These are phyloP conservation scores for Liasis olivaceus DNA, from an alignment of 2,797 vertebrate species.

Conservation along the genomic window DNA sequence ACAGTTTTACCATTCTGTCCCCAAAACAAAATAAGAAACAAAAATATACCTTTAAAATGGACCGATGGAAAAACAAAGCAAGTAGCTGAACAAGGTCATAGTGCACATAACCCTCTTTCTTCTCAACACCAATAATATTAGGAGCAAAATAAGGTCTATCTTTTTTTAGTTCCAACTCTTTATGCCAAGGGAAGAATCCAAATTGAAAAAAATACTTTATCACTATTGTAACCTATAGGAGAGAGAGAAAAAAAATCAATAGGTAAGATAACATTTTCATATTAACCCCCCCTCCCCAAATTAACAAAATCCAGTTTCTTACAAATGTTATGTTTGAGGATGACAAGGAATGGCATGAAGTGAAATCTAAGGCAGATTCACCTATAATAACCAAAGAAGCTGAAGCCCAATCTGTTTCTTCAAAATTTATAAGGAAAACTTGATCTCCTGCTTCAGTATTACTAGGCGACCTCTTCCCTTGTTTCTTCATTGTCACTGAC, in stretches of 20 bases:
- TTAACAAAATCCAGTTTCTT: background rate
- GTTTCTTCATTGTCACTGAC: background rate
- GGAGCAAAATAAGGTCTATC: constrained; percentile 87
- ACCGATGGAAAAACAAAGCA: constrained; percentile 96
- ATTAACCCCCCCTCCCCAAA: background rate
- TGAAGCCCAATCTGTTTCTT: background rate
- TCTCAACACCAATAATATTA: constrained; percentile 97
- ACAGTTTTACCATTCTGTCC: background rate
- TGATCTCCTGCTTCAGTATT: background rate
- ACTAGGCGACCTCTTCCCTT: background rate
- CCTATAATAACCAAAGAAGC: background rate
- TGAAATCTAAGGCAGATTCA: background rate
- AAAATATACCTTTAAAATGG: constrained; percentile 91
- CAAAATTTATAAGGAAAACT: background rate
- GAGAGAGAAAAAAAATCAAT: constrained; percentile 25
- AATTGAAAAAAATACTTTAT: constrained; percentile 99
- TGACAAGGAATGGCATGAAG: background rate
- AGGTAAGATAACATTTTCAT: background rate
- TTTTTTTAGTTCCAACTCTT: constrained; percentile 73
- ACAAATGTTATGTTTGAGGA: background rate
- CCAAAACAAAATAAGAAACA: constrained; percentile 18
- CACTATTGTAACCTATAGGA: constrained; percentile 88
- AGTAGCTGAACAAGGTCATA: constrained; percentile 95
- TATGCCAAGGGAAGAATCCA: constrained; percentile 95
- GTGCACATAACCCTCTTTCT: constrained; percentile 96